Evolutionary conservation across 2,888 invertebrate genomes (phyloP).

Genomic region (Tiliacea citrago): DNA sequence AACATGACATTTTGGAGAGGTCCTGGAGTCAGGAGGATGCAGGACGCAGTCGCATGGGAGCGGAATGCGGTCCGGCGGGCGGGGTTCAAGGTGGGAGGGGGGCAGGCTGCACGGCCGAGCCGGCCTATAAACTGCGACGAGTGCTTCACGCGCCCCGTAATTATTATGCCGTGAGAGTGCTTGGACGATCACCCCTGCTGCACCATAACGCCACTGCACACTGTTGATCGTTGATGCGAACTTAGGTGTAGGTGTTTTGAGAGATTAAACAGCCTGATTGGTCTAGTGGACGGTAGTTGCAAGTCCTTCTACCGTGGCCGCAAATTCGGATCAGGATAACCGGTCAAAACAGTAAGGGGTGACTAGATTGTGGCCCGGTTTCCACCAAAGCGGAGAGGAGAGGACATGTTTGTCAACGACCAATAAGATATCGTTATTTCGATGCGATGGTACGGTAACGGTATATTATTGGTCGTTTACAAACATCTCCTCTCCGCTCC

Average conservation of each 20-base stretch:
- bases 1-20: constrained; percentile 87
- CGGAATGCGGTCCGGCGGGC: constrained; percentile 89
- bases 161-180: constrained; percentile 85
- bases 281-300: neutral
- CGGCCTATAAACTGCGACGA: constrained; percentile 84
- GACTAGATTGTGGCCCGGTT: no score
- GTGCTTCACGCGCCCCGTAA: constrained; percentile 77
- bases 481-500: no score
- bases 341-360: neutral
- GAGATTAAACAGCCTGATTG: neutral
- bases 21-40: constrained; percentile 81
- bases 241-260: neutral
- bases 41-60: constrained; percentile 89
- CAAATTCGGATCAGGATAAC: neutral
- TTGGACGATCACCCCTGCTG: constrained; percentile 84
- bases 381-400: no score
- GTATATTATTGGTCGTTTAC: no score
- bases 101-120: constrained; percentile 71
- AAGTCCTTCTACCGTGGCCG: neutral
- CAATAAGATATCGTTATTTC: no score
- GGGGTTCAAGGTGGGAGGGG: constrained; percentile 67
- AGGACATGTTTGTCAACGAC: no score
- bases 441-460: no score
- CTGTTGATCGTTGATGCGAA: constrained; percentile 75
- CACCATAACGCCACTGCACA: constrained; percentile 76